Evolutionary conservation across 2,797 vertebrate species (phyloP).

Genomic region (Sebastes diploproa): DNA sequence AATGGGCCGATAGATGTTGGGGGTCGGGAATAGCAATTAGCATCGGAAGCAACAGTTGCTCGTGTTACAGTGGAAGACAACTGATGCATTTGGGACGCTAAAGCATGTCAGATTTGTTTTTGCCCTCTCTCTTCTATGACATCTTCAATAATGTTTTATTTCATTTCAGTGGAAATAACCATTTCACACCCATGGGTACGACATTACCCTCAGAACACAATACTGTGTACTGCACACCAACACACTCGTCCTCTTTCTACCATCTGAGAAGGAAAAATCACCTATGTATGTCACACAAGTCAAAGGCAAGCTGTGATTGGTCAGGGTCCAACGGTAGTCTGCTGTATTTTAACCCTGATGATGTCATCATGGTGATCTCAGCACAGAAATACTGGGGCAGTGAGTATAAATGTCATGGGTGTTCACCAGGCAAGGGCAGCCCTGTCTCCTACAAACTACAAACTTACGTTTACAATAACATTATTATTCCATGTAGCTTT

Average conservation of each 20-base stretch:
- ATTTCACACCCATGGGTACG: rapidly evolving
- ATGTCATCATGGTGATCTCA: background rate
- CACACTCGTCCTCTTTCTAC: background rate
- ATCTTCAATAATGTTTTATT: background rate
- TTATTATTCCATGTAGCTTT: no score
- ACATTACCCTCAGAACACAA: background rate
- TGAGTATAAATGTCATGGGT: background rate
- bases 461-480: no score
- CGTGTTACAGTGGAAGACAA: background rate
- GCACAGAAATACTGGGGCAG: background rate
- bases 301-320: background rate
- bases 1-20: background rate
- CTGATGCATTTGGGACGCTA: background rate
- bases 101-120: background rate
- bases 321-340: background rate
- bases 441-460: no score
- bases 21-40: no score
- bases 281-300: background rate
- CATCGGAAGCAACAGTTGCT: background rate
- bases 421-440: background rate
- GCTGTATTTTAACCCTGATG: background rate
- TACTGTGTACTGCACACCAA: background rate
- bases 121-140: background rate
- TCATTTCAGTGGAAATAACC: background rate
- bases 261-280: background rate